Evolutionary conservation across 2,888 invertebrate species (phyloP).

Genomic region (Caenorhabditis doughertyi): DNA sequence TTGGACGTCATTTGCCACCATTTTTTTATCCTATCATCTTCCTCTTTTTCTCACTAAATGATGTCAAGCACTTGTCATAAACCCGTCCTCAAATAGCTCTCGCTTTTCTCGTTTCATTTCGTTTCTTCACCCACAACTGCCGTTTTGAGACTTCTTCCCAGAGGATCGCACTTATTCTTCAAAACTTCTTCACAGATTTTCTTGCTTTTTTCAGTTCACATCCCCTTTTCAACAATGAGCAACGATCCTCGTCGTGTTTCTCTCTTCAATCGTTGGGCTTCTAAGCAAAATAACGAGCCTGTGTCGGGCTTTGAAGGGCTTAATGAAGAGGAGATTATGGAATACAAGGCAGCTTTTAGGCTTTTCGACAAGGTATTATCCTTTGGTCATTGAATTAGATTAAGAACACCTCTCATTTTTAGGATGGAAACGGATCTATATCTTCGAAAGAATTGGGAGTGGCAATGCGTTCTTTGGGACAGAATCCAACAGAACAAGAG

Average conservation of each 20-base stretch:
- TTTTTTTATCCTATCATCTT: conserved; percentile 37
- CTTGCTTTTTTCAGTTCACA: conserved; percentile 11
- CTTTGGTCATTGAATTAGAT: not conserved
- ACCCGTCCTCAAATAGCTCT: conserved; percentile 58
- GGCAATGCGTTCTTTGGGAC: conserved; percentile 83
- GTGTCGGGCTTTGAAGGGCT: conserved; percentile 79
- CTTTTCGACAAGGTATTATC: conserved; percentile 82
- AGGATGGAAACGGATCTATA: conserved; percentile 83
- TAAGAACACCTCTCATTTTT: conserved; percentile 36
- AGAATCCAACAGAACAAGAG: conserved; percentile 84
- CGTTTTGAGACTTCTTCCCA: conserved; percentile 45
- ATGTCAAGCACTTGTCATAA: conserved; percentile 63
- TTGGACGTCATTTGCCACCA: conserved; percentile 12
- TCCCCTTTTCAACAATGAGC: conserved; percentile 54
- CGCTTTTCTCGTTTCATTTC: conserved; percentile 33
- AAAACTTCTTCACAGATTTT: conserved; percentile 1
- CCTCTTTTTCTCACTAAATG: conserved; percentile 33
- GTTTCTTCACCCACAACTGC: conserved; percentile 36
- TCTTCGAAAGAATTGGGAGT: conserved; percentile 83
- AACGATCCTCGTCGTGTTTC: conserved; percentile 79
- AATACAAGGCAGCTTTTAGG: conserved; percentile 82
- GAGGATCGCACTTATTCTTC: not conserved
- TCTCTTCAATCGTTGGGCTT: conserved; percentile 81
- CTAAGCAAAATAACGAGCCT: conserved; percentile 73
- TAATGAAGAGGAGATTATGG: conserved; percentile 82